Percentiles rank a stretch among this genome's conserved stretches.
phyloP scores from a whole-genome alignment of 2,888 invertebrate species.

The Megastigmus dorsalis region DNA sequence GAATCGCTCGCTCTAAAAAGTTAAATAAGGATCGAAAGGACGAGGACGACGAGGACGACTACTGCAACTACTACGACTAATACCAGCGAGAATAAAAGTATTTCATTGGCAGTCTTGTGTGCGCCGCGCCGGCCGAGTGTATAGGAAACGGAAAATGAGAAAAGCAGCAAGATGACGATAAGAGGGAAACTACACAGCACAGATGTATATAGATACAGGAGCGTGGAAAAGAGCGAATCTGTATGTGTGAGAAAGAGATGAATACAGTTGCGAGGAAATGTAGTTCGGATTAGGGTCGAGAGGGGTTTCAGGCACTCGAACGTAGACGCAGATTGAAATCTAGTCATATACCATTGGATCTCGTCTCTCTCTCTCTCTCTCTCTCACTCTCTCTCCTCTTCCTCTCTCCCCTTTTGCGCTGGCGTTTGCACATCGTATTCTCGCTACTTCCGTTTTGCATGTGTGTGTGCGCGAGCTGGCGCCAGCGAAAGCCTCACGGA shows the following conservation, averaged over 20 bases:
- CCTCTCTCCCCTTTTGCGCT: not conserved
- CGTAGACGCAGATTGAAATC: slow-evolving; percentile 62
- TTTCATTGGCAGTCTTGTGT: slow-evolving; percentile 34
- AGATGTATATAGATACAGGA: not conserved
- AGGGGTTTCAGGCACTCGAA: slow-evolving; percentile 8
- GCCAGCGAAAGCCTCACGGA: slow-evolving; percentile 26
- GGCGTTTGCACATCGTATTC: not conserved
- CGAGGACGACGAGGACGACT: not conserved
- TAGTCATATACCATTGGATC: slow-evolving; percentile 55
- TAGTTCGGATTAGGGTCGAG: slow-evolving; percentile 44
- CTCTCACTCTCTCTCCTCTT: slow-evolving; percentile 26
- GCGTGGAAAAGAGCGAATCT: not conserved
- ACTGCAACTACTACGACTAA: too few relatives aligned
- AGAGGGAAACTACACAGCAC: not conserved
- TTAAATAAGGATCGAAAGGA: slow-evolving; percentile 25
- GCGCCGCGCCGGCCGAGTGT: not conserved
- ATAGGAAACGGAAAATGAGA: slow-evolving; percentile 43
- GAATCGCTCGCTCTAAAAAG: slow-evolving; percentile 7
- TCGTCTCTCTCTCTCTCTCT: slow-evolving; percentile 12
- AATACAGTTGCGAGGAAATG: slow-evolving; percentile 42
- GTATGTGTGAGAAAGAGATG: not conserved
- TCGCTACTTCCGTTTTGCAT: slow-evolving; percentile 24
- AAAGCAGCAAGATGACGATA: slow-evolving; percentile 8
- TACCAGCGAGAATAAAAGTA: slow-evolving; percentile 34
- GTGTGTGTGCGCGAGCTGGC: slow-evolving; percentile 5